Evolutionary conservation across 2,113 vertebrate genomes (phyloP), one percentile per base, ranked within the genome.

Genomic region (Xiphophorus maculatus): DNA sequence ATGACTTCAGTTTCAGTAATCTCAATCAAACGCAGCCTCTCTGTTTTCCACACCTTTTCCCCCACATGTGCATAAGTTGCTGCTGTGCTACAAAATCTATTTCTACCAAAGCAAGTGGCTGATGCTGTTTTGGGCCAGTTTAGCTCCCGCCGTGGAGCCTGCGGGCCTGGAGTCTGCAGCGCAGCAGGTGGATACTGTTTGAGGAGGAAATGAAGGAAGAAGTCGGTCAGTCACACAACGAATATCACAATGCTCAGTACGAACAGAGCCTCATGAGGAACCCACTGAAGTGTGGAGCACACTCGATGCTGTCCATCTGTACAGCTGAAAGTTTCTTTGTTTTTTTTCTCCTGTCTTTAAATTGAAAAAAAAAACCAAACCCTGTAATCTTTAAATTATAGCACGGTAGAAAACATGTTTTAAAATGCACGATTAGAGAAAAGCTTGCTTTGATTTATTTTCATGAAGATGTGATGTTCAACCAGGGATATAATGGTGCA

Each of bases 141-240:
- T 44, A 44, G 62, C 22, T 54, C 29, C 12, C 35, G 42, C 0
- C 25, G 68, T 66, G 64, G 25, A 64, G 64, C 15, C 62, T 68
- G 69, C 79, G 61, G 66, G 78, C 70, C 2, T 32, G 75, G 30
- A 62, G 76, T 68, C 77, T 70, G 74, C 33, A 37, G 63, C 88
- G 12, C 88, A 82, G 85, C 77, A 44, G 84, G 81, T 37, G 28
- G 70, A 66, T 29, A 64, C 79, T 69, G 77, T 83, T 75, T 77
- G 73, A 42, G 17, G 48, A 75, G 66, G 71, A 85, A 84, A 86
- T 83, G 80, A 76, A 76, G 27, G n/a, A 63, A 27, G 68, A 64
- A 72, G 63, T 29, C 15, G 35, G 35, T 66, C 61, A 63, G 71
- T 69, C 69, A 69, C 66, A 83, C 76, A 69, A 42, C 30, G 64